Base-by-base conservation (phyloP, 2,797 vertebrate genomes). In the Harpagifer antarcticus region DNA sequence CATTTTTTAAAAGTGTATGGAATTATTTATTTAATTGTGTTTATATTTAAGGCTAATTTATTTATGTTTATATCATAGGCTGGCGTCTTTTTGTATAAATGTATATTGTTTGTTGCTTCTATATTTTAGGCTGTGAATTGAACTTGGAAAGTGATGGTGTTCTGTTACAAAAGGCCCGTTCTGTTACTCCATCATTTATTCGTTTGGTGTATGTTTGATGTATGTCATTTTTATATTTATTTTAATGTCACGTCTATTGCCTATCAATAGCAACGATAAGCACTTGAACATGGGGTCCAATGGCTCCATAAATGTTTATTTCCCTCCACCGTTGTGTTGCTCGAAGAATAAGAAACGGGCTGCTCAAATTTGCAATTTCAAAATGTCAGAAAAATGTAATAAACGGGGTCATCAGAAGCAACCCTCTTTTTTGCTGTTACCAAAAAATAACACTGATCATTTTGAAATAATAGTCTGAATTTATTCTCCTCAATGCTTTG, bases 101-200 rank as follows among this genome's bases (percentile, higher is more conserved):
- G 96, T 95, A 85, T 94, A 92, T 91, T 82, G 86, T 90, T 93
- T 96, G 92, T 95, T 94, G 89, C 88, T 91, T 93, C 83, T 95
- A 92, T 93, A 96, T 95, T 96, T 95, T 93, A 92, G 89, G 89
- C 94, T 97, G 96, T 97, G 94, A 94, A 91, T 95, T 94, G 93
- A 92, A 95, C 92, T 87, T 85, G 91, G 91, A 89, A 92, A 88
- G 93, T 96, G 94, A 88, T 96, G 84, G 72, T 93, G 92, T 94
- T 86, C 84, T 82, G 74, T 90, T 88, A 95, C 93, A 94, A 94
- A 95, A 95, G 95, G 96, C 96, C 97, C 96, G 96, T 96, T 95
- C 85, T 94, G 89, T 90, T 94, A 85, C 85, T 85, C 76, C 72
- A 81, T 82, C 66, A 69, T 52, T 78, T 85, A 82, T 90, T 86